Base-by-base conservation (phyloP, 2,888 invertebrate species). In the Sabatieria punctata region DNA sequence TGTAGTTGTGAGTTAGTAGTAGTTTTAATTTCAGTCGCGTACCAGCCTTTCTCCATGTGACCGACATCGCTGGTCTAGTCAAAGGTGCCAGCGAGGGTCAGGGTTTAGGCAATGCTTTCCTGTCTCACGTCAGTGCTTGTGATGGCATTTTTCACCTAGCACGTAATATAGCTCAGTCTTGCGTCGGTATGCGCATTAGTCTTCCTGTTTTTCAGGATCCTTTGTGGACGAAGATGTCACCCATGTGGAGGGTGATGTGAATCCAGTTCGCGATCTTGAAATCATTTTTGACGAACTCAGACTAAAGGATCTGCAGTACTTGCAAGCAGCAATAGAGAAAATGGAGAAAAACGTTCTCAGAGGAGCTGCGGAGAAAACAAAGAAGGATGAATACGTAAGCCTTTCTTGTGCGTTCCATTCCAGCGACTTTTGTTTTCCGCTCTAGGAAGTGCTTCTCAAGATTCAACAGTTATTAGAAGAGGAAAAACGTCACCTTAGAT, bases 151-250 rank as follows among this genome's bases (percentile, higher is more conserved):
- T 95, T 66, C 91, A 97, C 70, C 76, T 30, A 30, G 8, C 30
- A 18, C 26, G 13, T 2, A 18, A 27, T 3, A 2, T 30, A 25
- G 4, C 4, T 13, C 15, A 18, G 8, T 13, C n/a, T 13, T 41
- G 24, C 6, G 41, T 38, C 22, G 13, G n/a, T 38, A n/a, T 38
- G 19, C n/a, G 8, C n/a, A 11, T 6, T 22, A n/a, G 6, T 41
- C 6, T 13, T 8, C 21, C 19, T 4, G 2, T 25, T 45, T 27
- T 19, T 40, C 41, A 41, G 41, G 41, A 2, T 89, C 86, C 8
- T 97, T 97, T 67, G 93, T 93, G 53, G 91, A 93, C 63, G 85
- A 88, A 47, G 91, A 93, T 61, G 91, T 99, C 0, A 89, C 85
- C 42, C 97, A 99, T 66, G 81, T 97, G 0, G 97, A 99, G 68